Percentiles rank a stretch among this genome's conserved stretches.
Conservation (phyloP, 2,797 vertebrate species). For the Morelia viridis region DNA sequence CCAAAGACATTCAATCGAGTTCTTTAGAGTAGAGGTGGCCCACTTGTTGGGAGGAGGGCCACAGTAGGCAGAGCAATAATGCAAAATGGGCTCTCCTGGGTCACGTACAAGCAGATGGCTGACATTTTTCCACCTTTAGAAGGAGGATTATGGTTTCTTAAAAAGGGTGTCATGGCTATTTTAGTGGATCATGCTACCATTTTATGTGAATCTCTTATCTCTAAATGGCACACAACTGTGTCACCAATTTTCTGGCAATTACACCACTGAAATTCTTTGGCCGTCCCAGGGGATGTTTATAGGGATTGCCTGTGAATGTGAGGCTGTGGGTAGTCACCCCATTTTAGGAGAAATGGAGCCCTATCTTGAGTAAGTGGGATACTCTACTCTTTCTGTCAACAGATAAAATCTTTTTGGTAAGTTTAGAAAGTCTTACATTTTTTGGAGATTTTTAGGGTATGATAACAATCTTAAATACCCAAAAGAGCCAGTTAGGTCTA, state of each 20-base stretch:
- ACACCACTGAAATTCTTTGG: not conserved
- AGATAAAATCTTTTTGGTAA: not conserved
- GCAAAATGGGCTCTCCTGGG: not conserved
- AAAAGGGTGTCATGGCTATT: not conserved
- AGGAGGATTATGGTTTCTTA: not conserved
- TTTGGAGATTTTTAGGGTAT: not conserved
- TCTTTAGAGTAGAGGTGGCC: no score
- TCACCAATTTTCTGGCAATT: not conserved
- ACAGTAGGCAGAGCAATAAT: no score
- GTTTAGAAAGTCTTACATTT: not conserved
- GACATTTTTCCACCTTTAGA: not conserved
- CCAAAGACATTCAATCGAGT: no score
- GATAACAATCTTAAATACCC: not conserved
- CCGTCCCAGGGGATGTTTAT: not conserved
- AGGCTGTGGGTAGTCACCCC: not conserved
- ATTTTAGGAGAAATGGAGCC: not conserved
- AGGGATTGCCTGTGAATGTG: not conserved
- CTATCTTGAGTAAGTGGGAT: not conserved
- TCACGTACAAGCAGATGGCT: not conserved
- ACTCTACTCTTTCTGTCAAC: not conserved
- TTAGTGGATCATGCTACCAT: not conserved
- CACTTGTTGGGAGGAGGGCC: no score
- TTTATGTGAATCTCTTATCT: not conserved
- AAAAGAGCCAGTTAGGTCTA: not conserved
- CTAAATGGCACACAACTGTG: not conserved